Base-by-base conservation (phyloP, 2,113 vertebrate genomes). In the Thalassarche chlororhynchos region DNA sequence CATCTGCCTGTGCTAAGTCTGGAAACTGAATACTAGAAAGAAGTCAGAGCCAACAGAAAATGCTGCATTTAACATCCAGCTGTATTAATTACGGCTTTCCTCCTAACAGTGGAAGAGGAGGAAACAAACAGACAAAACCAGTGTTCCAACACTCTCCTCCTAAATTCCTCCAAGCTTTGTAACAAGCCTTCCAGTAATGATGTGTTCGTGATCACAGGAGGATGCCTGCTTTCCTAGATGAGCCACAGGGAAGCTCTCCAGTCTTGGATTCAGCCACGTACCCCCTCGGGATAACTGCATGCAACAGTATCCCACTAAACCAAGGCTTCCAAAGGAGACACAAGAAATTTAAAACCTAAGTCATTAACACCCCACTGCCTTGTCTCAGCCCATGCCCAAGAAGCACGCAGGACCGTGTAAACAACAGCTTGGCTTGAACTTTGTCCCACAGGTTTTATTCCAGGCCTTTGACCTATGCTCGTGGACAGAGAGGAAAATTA, bases 61-160 rank as follows among this genome's bases (percentile, higher is more conserved):
- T 12, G 87, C 62, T 57, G 84, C 75, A 46, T 79, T 89, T 85
- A 74, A 80, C 91, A 97, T 79, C 84, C 89, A 91, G 90, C 87
- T 95, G 95, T 76, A 93, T 88, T 97, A 96, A 97, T 97, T 87
- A 95, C 58, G 80, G 75, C 82, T 91, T 94, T 96, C 84, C 84
- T 90, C 70, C 46, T 23, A 83, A 64, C 40, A 91, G 74, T 51
- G 71, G 95, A 61, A 95, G 62, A 82, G 38, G 6, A 92, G 44
- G 51, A 94, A 93, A 95, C 28, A 90, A 44, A 0, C 64, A 94
- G 88, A 87, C 58, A 54, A 88, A 87, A 84, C 10, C 18, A 66
- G 44, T 14, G 38, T 76, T 95, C 57, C 36, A 81, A 74, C 55
- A 49, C 72, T 52, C 88, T 85, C 76, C 47, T 89, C 51, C 80